A percentile compares a stretch with the other conserved stretches of the same genome.
Evolutionary conservation across 2,797 vertebrate genomes (phyloP).

Genomic region (Paratrypauchen microcephalus): DNA sequence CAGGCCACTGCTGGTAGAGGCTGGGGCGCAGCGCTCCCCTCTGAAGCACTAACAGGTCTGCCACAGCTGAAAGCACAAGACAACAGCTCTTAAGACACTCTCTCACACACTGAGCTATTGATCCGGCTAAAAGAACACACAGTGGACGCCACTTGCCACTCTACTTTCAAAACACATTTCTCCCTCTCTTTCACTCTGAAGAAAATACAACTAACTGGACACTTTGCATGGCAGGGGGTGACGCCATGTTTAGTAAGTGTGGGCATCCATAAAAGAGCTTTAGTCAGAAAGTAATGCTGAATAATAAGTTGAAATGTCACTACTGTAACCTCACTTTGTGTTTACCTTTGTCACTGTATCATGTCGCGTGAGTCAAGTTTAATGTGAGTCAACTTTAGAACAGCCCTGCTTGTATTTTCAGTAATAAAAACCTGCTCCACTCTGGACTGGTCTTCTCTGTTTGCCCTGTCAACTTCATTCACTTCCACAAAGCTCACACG

Average conservation of each 20-base stretch:
- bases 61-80: slow-evolving; percentile 85
- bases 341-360: slow-evolving; percentile 5
- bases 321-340: slow-evolving; percentile 19
- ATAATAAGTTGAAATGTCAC: slow-evolving; percentile 48
- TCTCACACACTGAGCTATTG: slow-evolving; percentile 88
- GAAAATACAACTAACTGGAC: slow-evolving; percentile 50
- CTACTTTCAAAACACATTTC: slow-evolving; percentile 81
- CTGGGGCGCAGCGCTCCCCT: slow-evolving; percentile 78
- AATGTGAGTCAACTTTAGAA: slow-evolving; percentile 37
- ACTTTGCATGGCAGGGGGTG: slow-evolving; percentile 56
- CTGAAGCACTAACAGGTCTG: slow-evolving; percentile 87
- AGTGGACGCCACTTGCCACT: slow-evolving; percentile 79
- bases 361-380: slow-evolving; percentile 37
- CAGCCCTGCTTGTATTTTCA: slow-evolving; percentile 45
- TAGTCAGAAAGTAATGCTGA: slow-evolving; percentile 31
- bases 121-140: slow-evolving; percentile 87
- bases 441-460: slow-evolving; percentile 42
- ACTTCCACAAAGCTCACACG: slow-evolving; percentile 46
- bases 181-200: slow-evolving; percentile 46
- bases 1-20: slow-evolving; percentile 79
- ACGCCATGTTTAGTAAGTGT: slow-evolving; percentile 50
- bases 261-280: slow-evolving; percentile 48
- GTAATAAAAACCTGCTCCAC: slow-evolving; percentile 62
- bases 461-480: slow-evolving; percentile 48
- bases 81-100: slow-evolving; percentile 93